Evolutionary conservation across 2,797 vertebrate genomes (phyloP).

Genomic region (Malurus splendens): DNA sequence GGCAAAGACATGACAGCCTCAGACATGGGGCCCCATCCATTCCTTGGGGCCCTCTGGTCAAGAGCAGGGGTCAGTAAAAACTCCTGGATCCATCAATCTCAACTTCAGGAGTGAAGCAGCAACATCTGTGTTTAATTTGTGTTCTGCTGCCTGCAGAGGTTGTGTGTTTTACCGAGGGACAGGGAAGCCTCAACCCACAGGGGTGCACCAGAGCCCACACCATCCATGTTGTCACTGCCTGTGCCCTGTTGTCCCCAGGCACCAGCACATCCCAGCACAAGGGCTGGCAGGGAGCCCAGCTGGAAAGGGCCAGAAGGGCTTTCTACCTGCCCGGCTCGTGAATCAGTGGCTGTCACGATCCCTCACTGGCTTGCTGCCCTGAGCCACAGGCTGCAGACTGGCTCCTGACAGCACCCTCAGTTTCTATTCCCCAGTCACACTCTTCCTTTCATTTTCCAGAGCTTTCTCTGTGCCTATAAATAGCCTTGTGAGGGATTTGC

Average conservation of each 20-base stretch:
- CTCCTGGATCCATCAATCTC: not conserved
- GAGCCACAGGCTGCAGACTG: not conserved
- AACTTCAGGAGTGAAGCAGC: not conserved
- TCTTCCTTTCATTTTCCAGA: not conserved
- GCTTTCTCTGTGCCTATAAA: not conserved
- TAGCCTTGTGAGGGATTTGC: not conserved
- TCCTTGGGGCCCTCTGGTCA: not conserved
- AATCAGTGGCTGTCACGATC: fast-evolving
- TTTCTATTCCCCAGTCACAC: not conserved
- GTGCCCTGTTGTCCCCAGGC: not conserved
- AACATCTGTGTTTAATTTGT: not conserved
- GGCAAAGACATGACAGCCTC: not conserved
- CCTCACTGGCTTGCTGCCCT: not conserved
- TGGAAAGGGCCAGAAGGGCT: not conserved
- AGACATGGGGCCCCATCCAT: not conserved
- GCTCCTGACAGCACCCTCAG: not conserved
- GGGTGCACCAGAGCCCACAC: not conserved
- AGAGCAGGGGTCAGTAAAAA: not conserved
- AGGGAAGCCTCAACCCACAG: not conserved
- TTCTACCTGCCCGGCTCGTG: not conserved
- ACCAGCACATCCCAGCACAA: not conserved
- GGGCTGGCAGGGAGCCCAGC: not conserved
- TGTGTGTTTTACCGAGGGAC: not conserved
- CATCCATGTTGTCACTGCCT: not conserved
- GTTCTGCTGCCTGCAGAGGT: not conserved